A percentile compares a stretch with the other conserved stretches of the same genome.
These are phyloP conservation scores for Pseudocheirus occidentalis DNA, from an alignment of 2,797 vertebrate species.

Conservation along the genomic window DNA sequence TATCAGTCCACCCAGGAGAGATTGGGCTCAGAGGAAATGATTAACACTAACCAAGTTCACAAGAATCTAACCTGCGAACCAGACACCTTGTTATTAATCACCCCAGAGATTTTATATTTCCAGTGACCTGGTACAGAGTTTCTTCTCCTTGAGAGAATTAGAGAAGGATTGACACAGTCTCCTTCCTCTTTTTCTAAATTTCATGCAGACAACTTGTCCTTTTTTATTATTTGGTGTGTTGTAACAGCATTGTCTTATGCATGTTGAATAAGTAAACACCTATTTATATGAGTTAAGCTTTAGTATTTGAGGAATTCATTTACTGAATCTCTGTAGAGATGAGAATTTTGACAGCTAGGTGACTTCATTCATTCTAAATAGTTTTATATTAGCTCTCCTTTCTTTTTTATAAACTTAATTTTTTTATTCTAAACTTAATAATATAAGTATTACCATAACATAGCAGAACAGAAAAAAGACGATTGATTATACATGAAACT, in stretches of 20 bases:
- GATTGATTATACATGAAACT: neutral
- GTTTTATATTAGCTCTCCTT: neutral
- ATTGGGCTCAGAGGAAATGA: neutral
- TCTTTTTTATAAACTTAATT: neutral
- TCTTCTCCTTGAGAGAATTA: neutral
- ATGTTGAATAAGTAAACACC: neutral
- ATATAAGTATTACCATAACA: neutral
- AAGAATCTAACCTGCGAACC: neutral
- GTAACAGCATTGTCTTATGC: neutral
- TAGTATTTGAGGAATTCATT: neutral
- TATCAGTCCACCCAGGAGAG: neutral
- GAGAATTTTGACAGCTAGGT: neutral
- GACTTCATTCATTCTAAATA: neutral
- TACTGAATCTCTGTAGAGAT: neutral
- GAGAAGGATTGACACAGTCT: neutral
- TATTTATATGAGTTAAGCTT: neutral
- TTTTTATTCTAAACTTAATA: neutral
- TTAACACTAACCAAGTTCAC: neutral
- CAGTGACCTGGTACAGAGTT: neutral
- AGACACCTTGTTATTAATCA: neutral
- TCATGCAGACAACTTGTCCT: neutral
- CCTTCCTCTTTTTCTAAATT: neutral
- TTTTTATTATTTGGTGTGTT: neutral
- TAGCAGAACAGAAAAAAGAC: neutral
- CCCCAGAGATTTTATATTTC: neutral